Conservation (phyloP, 2,113 vertebrate genomes). For the Syngnathus typhle region DNA sequence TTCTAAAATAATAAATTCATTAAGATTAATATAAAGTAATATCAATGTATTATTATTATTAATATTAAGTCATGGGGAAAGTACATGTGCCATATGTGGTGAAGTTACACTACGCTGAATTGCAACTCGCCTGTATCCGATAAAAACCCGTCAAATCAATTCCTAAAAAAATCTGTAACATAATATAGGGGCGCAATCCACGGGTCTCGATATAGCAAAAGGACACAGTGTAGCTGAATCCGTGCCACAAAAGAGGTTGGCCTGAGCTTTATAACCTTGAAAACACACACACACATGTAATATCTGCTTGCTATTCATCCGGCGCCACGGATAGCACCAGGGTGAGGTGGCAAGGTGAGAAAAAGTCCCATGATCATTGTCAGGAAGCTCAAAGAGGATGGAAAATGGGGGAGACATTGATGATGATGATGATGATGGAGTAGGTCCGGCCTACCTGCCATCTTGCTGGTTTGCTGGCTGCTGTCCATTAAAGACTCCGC, state of each 20-base stretch:
- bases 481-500: conserved; percentile 51
- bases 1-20: no score
- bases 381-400: conserved; percentile 10
- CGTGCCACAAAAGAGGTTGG: not conserved
- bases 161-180: no score
- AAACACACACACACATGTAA: not conserved
- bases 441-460: conserved; percentile 69
- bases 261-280: not conserved
- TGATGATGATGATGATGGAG: conserved; percentile 36
- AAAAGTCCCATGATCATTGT: conserved; percentile 1
- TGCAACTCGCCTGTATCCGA: not conserved
- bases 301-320: not conserved
- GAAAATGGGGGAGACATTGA: conserved; percentile 8
- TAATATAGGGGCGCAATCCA: no score
- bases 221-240: not conserved
- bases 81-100: not conserved
- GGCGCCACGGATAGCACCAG: not conserved
- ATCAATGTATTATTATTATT: no score
- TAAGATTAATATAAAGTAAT: no score
- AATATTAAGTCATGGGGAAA: no score
- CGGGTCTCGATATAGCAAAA: no score
- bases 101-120: not conserved
- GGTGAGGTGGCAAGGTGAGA: not conserved
- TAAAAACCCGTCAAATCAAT: no score
- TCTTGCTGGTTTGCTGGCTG: conserved; percentile 41